These are phyloP conservation scores for Gambusia yucatana DNA, from an alignment of 2,797 vertebrate genomes.

Conservation along the genomic window DNA sequence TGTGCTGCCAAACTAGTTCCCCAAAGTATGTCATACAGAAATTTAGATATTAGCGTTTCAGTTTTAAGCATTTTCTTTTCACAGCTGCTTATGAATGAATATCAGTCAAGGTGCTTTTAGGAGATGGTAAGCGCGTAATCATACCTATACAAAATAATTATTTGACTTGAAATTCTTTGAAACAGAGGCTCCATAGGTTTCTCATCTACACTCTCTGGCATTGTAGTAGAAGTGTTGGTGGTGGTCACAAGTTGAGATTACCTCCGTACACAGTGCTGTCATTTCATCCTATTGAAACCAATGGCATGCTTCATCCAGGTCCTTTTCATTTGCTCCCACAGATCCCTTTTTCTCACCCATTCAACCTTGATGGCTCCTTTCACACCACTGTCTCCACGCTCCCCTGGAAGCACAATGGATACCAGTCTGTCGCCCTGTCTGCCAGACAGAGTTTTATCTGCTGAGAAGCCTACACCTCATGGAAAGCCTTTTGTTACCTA, in stretches of 20 bases:
- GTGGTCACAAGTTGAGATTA: conserved; percentile 71
- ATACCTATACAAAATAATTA: conserved; percentile 12
- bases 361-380: conserved; percentile 83
- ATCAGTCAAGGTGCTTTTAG: neutral
- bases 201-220: conserved; percentile 33
- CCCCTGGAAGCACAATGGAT: conserved; percentile 78
- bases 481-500: conserved; percentile 81
- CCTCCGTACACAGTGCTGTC: conserved; percentile 58
- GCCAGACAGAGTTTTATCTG: conserved; percentile 83
- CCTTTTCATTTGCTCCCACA: conserved; percentile 77
- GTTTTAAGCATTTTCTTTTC: neutral
- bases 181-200: conserved; percentile 44
- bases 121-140: conserved; percentile 8
- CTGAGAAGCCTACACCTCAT: conserved; percentile 75
- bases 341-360: conserved; percentile 79
- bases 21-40: neutral
- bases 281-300: conserved; percentile 75
- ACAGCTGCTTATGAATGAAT: neutral
- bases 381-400: conserved; percentile 78
- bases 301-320: conserved; percentile 72
- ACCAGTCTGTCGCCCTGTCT: conserved; percentile 71
- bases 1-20: conserved; percentile 9
- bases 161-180: conserved; percentile 30
- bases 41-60: neutral
- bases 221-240: conserved; percentile 69